phyloP scores from a whole-genome alignment of 2,888 invertebrate genomes.

The Lathronympha strigana region DNA sequence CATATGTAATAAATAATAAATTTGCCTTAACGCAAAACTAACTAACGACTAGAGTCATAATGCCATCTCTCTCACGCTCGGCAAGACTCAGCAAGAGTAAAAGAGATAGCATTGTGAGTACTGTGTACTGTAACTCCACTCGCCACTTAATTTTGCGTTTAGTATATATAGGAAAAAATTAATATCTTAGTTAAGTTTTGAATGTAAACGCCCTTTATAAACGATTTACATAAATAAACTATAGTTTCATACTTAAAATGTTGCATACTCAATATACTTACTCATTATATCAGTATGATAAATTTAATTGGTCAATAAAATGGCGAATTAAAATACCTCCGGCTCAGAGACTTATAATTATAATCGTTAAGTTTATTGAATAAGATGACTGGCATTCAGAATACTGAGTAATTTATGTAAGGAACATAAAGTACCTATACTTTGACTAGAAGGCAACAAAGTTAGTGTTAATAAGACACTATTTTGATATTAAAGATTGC shows the following conservation, averaged over 20 bases:
- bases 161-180: not conserved
- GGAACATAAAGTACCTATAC: not conserved
- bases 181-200: too few species aligned
- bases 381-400: conserved; percentile 23
- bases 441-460: not conserved
- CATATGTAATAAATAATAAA: too few species aligned
- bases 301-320: conserved; percentile 37
- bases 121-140: too few species aligned
- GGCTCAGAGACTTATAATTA: conserved; percentile 27
- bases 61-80: too few species aligned
- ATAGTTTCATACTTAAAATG: not conserved
- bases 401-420: not conserved
- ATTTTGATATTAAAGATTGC: too few species aligned
- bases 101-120: too few species aligned
- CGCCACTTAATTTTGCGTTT: too few species aligned
- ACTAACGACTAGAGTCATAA: too few species aligned
- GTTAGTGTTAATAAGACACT: too few species aligned
- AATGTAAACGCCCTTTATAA: too few species aligned
- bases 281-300: conserved; percentile 22
- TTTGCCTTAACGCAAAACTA: too few species aligned
- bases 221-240: not conserved
- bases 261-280: conserved; percentile 13
- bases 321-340: conserved; percentile 30
- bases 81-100: too few species aligned
- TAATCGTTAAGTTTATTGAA: conserved; percentile 33